Base-by-base conservation (phyloP, 2,113 vertebrate genomes). In the Spea multiplicata region DNA sequence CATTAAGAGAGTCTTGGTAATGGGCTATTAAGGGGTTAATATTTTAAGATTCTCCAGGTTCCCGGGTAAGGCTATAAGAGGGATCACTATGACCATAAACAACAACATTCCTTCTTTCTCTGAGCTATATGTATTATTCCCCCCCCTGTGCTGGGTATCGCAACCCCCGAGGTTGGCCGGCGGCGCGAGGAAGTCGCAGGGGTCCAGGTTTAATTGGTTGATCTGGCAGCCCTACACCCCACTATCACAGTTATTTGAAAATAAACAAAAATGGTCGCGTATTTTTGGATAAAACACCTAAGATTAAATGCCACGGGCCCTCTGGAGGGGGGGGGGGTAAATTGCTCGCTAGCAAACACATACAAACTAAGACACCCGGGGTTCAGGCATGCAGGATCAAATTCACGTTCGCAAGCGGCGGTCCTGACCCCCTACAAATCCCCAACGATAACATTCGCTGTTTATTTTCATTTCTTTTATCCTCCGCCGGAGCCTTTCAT, bases 391-490 rank as follows among this genome's bases (percentile, higher is more conserved):
- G 77, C 44, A 4, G 44, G 48, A 71, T 10, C 17, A 30, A 62
- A 78, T 78, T 65, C n/a, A 30, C 30, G 12, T 13, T 30, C 44
- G 44, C 44, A 67, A 46, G 69, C 50, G 12, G 47, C 71, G 50
- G 14, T n/a, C 14, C 46, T 57, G 44, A 12, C 74, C 16, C 5
- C 46, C n/a, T 7, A n/a, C 69, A 53, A 66, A 79, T 12, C 44
- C 30, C 30, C 30, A 30, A 30, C 30, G 30, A 30, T 30, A 30
- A 30, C 30, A 30, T 30, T 30, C 8, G 8, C 12, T 80, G 70
- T 80, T 80, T 80, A 80, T 80, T 73, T 73, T 73, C 62, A 66
- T 80, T 67, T 5, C 13, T 66, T 75, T 44, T 4, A 59, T 1
- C 14, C 55, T 59, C 14, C 10, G 55, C 4, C 4, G 30, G 30